Conservation (phyloP, 1,140 invertebrate species). For the Heliothis virescens region DNA sequence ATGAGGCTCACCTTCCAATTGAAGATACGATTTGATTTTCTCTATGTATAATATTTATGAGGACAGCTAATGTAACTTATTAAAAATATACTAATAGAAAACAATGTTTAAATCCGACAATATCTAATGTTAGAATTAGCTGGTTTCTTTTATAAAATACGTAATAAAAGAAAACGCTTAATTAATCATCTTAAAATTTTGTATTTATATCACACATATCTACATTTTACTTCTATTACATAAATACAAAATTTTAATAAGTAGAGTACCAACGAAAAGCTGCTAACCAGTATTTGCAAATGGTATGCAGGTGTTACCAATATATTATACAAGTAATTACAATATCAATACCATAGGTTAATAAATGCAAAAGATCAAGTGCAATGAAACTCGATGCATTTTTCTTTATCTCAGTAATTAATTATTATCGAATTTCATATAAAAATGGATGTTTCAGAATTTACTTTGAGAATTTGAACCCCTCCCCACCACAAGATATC, state of each 20-base stretch:
- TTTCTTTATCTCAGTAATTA: conserved; percentile 75
- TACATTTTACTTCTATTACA: conserved; percentile 86
- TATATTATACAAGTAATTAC: conserved; percentile 87
- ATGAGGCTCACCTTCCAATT: conserved; percentile 76
- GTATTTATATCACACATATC: conserved; percentile 87
- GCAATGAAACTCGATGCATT: conserved; percentile 83
- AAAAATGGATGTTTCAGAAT: conserved; percentile 70
- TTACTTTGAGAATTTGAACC: conserved; percentile 70
- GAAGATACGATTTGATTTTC: conserved; percentile 74
- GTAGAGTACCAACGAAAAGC: conserved; percentile 83
- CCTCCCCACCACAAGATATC: conserved; percentile 70
- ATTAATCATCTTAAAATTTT: conserved; percentile 85
- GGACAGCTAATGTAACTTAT: conserved; percentile 82
- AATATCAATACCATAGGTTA: conserved; percentile 87
- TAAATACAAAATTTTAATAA: conserved; percentile 87
- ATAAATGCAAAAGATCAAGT: conserved; percentile 87
- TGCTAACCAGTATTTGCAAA: conserved; percentile 84
- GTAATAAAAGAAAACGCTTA: conserved; percentile 82
- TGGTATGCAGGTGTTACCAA: conserved; percentile 83
- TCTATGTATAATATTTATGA: conserved; percentile 75
- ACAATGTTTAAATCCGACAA: conserved; percentile 80
- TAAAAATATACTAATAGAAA: conserved; percentile 84
- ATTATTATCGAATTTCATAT: conserved; percentile 76
- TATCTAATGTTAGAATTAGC: conserved; percentile 75
- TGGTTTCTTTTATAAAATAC: conserved; percentile 78